Evolutionary conservation across 2,888 invertebrate genomes (phyloP), one percentile per base, ranked within the genome.

Genomic region (Zele albiditarsus): DNA sequence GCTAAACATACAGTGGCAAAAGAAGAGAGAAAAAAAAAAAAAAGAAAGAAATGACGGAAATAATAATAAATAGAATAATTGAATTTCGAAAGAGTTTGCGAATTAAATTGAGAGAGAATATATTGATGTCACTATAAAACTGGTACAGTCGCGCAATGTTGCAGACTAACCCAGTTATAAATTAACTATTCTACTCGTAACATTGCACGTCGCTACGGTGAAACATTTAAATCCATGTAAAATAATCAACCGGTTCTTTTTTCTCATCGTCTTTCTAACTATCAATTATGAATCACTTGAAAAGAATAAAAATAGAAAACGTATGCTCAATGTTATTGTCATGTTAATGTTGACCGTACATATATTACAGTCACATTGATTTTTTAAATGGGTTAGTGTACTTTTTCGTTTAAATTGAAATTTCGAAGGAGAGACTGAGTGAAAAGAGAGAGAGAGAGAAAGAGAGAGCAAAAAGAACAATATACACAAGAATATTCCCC

Each of bases 1-100:
- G 73, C 75, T 77, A 80, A 80, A 76, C 68, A 77, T 70, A 74
- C 27, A 66, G 73, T 72, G 73, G 62, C 27, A 33, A 31, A 69
- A 80, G 70, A 69, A 67, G 75, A 75, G 27, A 68, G 67, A 73
- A 57, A 46, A 73, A 62, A 62, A 53, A 49, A 76, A 66, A 69
- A 42, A 58, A 20, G 5, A 28, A 60, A 60, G 20, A 57, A 65
- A 20, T 1, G 25, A 65, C 53, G 71, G 57, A 62, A 57, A 63
- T 42, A 79, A 62, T 62, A 60, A 38, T 38, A 38, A 38, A 38
- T 12, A 58, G 65, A 60, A 62, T 66, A 75, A 68, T 25, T 28
- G 68, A 68, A 63, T 63, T 57, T 62, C 28, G 62, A 63, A 58
- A 60, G 60, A 27, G 53, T 53, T n/a, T 20, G 53, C 16, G 10